Evolutionary conservation across 2,888 invertebrate genomes (phyloP), one percentile per base, ranked within the genome.

Genomic region (Trypoxylon attenuatum): DNA sequence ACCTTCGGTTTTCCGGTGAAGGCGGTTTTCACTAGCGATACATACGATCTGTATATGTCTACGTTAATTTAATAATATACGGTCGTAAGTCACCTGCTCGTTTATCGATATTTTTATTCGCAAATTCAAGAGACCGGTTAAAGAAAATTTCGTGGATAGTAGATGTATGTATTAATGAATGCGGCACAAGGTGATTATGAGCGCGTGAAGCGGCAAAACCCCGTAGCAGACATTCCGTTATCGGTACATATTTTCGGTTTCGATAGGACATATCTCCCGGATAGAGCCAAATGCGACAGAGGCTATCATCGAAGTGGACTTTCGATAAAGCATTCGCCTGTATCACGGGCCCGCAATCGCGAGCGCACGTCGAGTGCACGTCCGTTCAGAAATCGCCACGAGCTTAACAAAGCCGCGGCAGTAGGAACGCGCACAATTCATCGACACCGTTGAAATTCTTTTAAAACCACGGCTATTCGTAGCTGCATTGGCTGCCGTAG

Each of bases 391-490:
- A 41, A 41, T 10, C 41, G 42, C n/a, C n/a, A n/a, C n/a, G n/a
- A n/a, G n/a, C n/a, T n/a, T n/a, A n/a, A n/a, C n/a, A n/a, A n/a
- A n/a, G n/a, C n/a, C n/a, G n/a, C n/a, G n/a, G n/a, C n/a, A n/a
- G n/a, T n/a, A 41, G 19, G 16, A 10, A 19, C 18, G 18, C n/a
- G 41, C 41, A 41, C 10, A 16, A 41, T 13, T 5, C 4, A 21
- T 10, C 21, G 42, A 5, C 21, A 42, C n/a, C 47, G 47, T 47
- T 25, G 47, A 47, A 47, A 27, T 47, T 47, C 19, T 47, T 47
- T 16, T 18, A 27, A 46, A 23, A 46, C 45, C 45, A 16, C 25
- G 15, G 16, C 45, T 23, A 23, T 23, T 46, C 45, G 45, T 46
- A 2, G 4, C 15, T 15, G 15, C 10, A 13, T 6, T 25, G n/a